Conservation (phyloP, 2,113 vertebrate species). For the Catharus minimus region DNA sequence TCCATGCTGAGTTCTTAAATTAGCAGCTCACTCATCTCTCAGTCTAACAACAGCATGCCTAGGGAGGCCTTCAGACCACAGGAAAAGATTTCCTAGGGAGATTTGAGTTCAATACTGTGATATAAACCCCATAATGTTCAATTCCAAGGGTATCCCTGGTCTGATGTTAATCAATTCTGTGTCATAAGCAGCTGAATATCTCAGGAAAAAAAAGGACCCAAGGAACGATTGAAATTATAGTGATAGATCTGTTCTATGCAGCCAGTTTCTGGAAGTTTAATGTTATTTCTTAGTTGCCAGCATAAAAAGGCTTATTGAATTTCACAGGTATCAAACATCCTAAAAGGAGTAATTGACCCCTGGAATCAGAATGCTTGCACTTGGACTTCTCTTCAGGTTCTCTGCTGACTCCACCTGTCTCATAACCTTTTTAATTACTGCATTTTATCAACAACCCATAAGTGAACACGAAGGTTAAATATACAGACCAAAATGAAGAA, state of each 20-base stretch:
- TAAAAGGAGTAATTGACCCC: background rate
- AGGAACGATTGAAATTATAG: background rate
- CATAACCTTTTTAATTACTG: background rate
- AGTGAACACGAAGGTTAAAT: background rate
- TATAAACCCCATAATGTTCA: background rate
- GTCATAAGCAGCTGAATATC: background rate
- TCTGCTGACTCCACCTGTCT: background rate
- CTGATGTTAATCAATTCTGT: background rate
- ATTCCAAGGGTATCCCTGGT: background rate
- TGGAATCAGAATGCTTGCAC: background rate
- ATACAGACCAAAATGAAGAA: background rate
- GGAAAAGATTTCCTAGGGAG: background rate
- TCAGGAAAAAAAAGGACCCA: background rate
- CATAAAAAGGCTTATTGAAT: background rate
- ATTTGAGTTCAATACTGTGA: background rate
- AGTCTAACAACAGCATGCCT: background rate
- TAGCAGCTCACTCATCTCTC: background rate
- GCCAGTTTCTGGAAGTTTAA: background rate
- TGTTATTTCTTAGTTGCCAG: background rate
- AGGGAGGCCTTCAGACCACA: background rate
- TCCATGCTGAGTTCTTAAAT: slow-evolving; percentile 8
- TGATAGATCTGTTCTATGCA: background rate
- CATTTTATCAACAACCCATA: background rate
- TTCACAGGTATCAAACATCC: background rate
- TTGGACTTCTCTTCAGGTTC: background rate